Conservation (phyloP, 2,113 vertebrate species). For the Neoarius graeffei region DNA sequence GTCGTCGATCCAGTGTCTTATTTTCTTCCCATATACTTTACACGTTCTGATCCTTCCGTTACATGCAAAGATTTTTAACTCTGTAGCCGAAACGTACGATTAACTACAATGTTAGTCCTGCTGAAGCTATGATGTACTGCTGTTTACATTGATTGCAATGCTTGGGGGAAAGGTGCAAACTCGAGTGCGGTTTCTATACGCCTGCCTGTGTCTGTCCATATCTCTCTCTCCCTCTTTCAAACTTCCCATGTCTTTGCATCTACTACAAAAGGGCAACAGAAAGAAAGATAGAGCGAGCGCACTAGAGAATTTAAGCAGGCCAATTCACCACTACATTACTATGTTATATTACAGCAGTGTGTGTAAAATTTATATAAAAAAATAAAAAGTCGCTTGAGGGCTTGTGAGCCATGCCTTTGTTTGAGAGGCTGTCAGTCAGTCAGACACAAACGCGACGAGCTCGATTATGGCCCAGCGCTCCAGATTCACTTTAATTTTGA, state of each 20-base stretch:
- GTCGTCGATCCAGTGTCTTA: too few species aligned
- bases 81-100: too few species aligned
- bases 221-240: neutral
- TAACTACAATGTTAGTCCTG: too few species aligned
- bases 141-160: too few species aligned
- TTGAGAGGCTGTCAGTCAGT: conserved; percentile 10
- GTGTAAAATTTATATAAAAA: conserved; percentile 4
- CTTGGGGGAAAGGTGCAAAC: too few species aligned
- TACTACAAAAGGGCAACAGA: neutral
- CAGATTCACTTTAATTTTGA: conserved; percentile 4
- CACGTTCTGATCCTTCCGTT: too few species aligned
- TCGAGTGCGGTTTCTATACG: too few species aligned
- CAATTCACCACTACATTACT: neutral
- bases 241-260: neutral
- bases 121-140: too few species aligned
- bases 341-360: neutral
- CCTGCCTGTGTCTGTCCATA: neutral
- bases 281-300: neutral
- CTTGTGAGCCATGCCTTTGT: conserved; percentile 52
- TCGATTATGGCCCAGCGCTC: neutral
- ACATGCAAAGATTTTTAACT: too few species aligned
- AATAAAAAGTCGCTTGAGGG: neutral
- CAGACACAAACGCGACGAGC: neutral
- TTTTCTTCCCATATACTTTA: too few species aligned
- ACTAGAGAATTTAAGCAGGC: neutral